Conservation (phyloP, 2,797 vertebrate genomes). For the Hozukius guyotensis region DNA sequence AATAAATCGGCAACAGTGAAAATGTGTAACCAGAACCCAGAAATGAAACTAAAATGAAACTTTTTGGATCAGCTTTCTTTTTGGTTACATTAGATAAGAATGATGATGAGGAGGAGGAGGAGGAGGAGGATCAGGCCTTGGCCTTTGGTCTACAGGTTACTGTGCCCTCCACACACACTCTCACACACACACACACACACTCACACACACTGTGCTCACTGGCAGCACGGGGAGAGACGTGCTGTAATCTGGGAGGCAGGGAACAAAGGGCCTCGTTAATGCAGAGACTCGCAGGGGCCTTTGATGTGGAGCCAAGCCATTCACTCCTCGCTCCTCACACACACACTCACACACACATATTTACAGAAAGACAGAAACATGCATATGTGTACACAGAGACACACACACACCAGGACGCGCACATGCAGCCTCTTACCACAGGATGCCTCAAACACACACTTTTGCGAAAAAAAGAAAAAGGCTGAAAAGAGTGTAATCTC, state of each 20-base stretch:
- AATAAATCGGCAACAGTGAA: neutral
- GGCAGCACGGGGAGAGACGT: conserved; percentile 87
- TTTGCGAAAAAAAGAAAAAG: conserved; percentile 25
- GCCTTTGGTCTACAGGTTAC: conserved; percentile 80
- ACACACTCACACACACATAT: conserved; percentile 59
- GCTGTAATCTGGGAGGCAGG: conserved; percentile 92
- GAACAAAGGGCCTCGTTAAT: conserved; percentile 98
- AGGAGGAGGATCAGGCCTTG: conserved; percentile 64
- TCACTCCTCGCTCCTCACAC: conserved; percentile 86
- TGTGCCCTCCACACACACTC: conserved; percentile 62
- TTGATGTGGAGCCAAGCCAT: conserved; percentile 95
- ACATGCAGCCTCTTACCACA: conserved; percentile 50
- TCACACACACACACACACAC: conserved; percentile 7
- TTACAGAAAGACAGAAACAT: conserved; percentile 25
- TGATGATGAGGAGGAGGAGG: conserved; percentile 5
- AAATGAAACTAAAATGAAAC: neutral
- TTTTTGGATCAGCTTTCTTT: conserved; percentile 9
- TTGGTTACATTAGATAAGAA: conserved; percentile 36
- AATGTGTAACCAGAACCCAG: neutral
- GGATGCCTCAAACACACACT: conserved; percentile 36
- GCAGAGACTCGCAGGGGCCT: conserved; percentile 91
- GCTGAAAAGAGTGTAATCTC: conserved; percentile 51
- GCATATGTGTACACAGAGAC: conserved; percentile 18
- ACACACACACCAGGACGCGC: conserved; percentile 3
- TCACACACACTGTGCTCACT: conserved; percentile 62